These are phyloP conservation scores for Astreopora myriophthalma DNA, from an alignment of 64 coral and sea anemone species.

Conservation along the genomic window DNA sequence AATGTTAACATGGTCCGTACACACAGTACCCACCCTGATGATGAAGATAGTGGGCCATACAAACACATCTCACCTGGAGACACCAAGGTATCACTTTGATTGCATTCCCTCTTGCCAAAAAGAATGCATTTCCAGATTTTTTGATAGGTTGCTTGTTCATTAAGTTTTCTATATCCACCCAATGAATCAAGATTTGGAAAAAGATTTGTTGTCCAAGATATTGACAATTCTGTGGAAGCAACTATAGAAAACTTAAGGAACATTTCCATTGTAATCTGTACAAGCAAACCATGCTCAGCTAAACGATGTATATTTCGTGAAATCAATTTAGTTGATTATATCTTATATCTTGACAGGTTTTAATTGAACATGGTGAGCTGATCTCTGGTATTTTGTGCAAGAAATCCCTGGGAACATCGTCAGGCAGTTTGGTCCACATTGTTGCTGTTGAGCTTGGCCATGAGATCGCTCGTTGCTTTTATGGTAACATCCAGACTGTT, in stretches of 20 bases:
- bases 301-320: too few relatives aligned
- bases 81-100: slow-evolving; percentile 71
- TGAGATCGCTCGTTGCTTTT: slow-evolving; percentile 86
- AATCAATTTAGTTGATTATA: background rate
- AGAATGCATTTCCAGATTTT: background rate
- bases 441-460: slow-evolving; percentile 93
- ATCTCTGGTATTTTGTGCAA: slow-evolving; percentile 95
- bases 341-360: slow-evolving; percentile 58
- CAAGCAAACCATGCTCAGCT: too few relatives aligned
- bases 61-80: slow-evolving; percentile 98
- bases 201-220: too few relatives aligned
- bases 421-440: slow-evolving; percentile 96
- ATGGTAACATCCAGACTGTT: slow-evolving; percentile 89
- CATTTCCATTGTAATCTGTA: too few relatives aligned
- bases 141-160: too few relatives aligned
- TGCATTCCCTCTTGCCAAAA: background rate
- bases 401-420: slow-evolving; percentile 90
- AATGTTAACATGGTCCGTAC: slow-evolving; percentile 94
- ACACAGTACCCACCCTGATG: slow-evolving; percentile 99
- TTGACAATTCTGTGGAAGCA: too few relatives aligned
- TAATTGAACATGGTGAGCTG: slow-evolving; percentile 96
- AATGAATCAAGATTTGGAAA: too few relatives aligned
- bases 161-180: too few relatives aligned
- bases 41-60: slow-evolving; percentile 97
- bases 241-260: too few relatives aligned